Evolutionary conservation across 1,140 invertebrate species (phyloP), one percentile per base, ranked within the genome.

Genomic region (Cydia fagiglandana): DNA sequence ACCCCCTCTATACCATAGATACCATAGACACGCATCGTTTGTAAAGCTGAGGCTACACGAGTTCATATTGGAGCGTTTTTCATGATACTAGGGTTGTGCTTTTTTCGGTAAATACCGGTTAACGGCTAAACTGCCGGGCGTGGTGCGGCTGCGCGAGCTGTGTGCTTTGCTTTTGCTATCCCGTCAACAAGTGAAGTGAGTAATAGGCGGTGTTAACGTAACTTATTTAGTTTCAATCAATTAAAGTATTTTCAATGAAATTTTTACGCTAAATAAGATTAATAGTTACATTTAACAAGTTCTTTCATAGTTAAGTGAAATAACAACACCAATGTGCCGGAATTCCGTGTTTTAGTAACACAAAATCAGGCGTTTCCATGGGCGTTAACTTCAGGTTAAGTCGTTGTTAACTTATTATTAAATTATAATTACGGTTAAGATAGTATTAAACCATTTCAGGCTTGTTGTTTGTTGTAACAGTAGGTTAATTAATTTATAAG

Each of bases 301-400:
- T 76, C 56, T 64, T 75, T 70, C 28, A 68, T 53, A 79, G 64
- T 41, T 47, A 68, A 75, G 77, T 78, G 73, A 64, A 79, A 74
- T 77, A 66, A 74, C 56, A 78, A 76, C 79, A 75, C 77, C 76
- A 80, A 81, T 84, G 73, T 74, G 50, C 47, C 38, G 66, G 76
- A 82, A 76, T 80, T 81, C 81, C 79, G 76, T 83, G 66, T 70
- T 47, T 78, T 78, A 81, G 83, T 75, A 84, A 75, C 78, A 80
- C 41, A 84, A 76, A 84, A 83, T 66, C 76, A 79, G 78, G 78
- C 81, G 82, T 86, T 85, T 90, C 84, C 82, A 91, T 90, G 90
- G 90, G 90, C 90, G 90, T 91, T 87, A 87, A 87, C 90, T 86
- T 85, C 86, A 86, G 85, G 85, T 89, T 88, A 86, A 86, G 81